Conservation (phyloP, 1,140 invertebrate species). For the Sycophaga agraensis region DNA sequence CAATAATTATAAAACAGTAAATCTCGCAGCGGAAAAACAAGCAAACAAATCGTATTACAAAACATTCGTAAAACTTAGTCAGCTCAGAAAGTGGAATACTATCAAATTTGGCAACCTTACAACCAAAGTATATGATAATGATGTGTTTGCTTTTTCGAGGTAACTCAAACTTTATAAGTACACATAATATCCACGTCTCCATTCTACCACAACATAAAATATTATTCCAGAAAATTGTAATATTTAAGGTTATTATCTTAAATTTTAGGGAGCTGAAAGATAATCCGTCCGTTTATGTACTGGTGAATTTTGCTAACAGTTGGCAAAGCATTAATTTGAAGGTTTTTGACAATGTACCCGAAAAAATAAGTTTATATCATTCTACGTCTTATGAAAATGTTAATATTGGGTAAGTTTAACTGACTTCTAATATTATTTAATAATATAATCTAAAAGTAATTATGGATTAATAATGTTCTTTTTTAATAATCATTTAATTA, state of each 20-base stretch:
- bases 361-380: conserved; percentile 28
- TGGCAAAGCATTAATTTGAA: conserved; percentile 49
- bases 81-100: conserved; percentile 48
- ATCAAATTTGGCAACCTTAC: conserved; percentile 49
- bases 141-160: conserved; percentile 55
- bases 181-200: no score
- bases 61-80: conserved; percentile 57
- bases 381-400: conserved; percentile 12
- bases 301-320: conserved; percentile 53
- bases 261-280: conserved; percentile 27
- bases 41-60: conserved; percentile 49
- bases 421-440: no score
- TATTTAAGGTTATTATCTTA: not conserved
- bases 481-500: no score
- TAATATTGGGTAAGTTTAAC: not conserved
- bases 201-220: no score
- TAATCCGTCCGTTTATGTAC: conserved; percentile 44
- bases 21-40: conserved; percentile 55
- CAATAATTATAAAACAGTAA: conserved; percentile 57
- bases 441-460: no score
- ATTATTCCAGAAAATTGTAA: no score
- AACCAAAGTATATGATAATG: conserved; percentile 43
- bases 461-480: no score
- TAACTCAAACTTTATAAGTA: conserved; percentile 35
- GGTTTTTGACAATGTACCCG: conserved; percentile 40